Evolutionary conservation across 2,797 vertebrate genomes (phyloP), one percentile per base, ranked within the genome.

Genomic region (Tapera naevia): DNA sequence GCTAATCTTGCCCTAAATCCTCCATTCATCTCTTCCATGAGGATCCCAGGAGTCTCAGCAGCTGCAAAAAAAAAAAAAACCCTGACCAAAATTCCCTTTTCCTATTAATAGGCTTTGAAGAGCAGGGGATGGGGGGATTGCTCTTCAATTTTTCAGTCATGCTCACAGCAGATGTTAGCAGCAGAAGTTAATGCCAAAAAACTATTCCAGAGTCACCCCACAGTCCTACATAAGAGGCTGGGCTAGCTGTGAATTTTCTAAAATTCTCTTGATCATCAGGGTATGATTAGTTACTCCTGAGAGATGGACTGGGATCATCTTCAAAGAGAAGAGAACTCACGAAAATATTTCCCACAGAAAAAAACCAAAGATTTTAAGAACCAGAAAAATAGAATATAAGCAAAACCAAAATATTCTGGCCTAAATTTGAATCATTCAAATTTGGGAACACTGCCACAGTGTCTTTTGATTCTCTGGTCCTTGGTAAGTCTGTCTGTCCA

Each of bases 101-200:
- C n/a, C 70, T 76, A 61, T 89, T 80, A 94, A 83, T 10, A 3
- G 65, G 19, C 46, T 92, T 88, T 60, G 45, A 75, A 76, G 56
- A 46, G 64, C 16, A 54, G 15, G 21, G 7, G 8, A 7, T 1
- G 2, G n/a, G 4, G 18, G 28, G 8, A 32, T 13, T 33, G 37
- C n/a, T 67, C 23, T 54, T 43, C 18, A 43, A 0, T 43, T 65
- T 67, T 75, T 61, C 50, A 16, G 33, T 41, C 23, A 4, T 22
- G 39, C 48, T 87, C 48, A 19, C 30, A 71, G 13, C 85, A 87
- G 86, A 94, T 87, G 79, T 66, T 62, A 53, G 19, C 50, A 64
- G 78, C 61, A 86, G 30, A 69, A 53, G 48, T 57, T 37, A 39
- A 28, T 21, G 50, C 73, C 82, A 75, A 46, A 43, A 65, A 72